Conservation (phyloP, 2,888 invertebrate genomes). For the Calephelis perditalis region DNA sequence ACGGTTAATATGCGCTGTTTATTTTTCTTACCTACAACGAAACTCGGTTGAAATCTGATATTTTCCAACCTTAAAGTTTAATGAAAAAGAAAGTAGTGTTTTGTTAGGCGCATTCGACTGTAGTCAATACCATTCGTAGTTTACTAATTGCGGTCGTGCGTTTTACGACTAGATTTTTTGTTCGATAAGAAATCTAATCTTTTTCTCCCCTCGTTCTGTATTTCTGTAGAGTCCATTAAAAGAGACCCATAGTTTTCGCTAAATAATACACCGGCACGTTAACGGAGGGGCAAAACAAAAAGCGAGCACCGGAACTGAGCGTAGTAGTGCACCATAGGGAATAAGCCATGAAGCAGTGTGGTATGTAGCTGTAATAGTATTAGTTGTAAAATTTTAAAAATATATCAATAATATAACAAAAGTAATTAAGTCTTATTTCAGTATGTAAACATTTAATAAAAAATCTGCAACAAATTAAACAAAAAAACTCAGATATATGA, state of each 20-base stretch:
- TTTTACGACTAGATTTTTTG: conserved; percentile 45
- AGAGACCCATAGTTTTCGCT: conserved; percentile 64
- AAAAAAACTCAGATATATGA: too few species aligned
- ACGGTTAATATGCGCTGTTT: too few species aligned
- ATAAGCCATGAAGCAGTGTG: conserved; percentile 41
- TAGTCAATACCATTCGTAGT: conserved; percentile 32
- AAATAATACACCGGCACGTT: conserved; percentile 67
- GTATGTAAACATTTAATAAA: too few species aligned
- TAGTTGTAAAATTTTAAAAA: too few species aligned
- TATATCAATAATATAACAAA: too few species aligned
- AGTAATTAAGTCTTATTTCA: too few species aligned
- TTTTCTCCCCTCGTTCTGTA: conserved; percentile 56
- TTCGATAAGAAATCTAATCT: conserved; percentile 73
- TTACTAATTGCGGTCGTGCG: conserved; percentile 33
- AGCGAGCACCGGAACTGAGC: conserved; percentile 71
- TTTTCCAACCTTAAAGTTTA: neutral
- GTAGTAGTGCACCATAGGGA: conserved; percentile 61
- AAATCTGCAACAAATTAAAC: too few species aligned
- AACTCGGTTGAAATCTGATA: conserved; percentile 5
- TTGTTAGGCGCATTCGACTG: neutral
- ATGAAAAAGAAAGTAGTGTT: conserved; percentile 1
- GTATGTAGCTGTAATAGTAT: conserved; percentile 38
- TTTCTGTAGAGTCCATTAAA: conserved; percentile 58
- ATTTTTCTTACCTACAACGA: neutral
- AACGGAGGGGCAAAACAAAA: conserved; percentile 65